These are phyloP conservation scores for Suricata suricatta DNA, from an alignment of 2,113 vertebrate genomes.

Conservation along the genomic window DNA sequence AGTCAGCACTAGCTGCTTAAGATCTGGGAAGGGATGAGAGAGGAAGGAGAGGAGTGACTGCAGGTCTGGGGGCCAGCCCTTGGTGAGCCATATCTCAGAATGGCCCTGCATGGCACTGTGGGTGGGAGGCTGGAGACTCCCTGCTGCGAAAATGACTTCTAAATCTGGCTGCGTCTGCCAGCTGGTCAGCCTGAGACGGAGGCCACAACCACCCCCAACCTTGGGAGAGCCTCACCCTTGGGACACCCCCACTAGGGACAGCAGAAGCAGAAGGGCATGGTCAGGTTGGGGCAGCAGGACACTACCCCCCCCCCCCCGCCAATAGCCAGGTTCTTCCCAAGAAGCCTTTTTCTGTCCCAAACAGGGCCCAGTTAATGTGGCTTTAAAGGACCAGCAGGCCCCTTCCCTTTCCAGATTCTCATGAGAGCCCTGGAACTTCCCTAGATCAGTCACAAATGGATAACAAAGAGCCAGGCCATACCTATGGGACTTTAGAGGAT, in stretches of 20 bases:
- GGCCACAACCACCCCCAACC: slow-evolving; percentile 31
- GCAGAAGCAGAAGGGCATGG: neutral
- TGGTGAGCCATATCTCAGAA: slow-evolving; percentile 63
- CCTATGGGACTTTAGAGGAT: neutral
- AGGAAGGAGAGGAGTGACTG: neutral
- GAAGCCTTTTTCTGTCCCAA: neutral
- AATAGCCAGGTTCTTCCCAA: neutral
- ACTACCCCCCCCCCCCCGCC: neutral
- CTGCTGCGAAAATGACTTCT: slow-evolving; percentile 83
- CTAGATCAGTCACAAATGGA: neutral
- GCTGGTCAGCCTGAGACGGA: slow-evolving; percentile 59
- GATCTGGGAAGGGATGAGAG: neutral
- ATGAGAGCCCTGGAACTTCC: neutral
- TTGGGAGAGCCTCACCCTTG: slow-evolving; percentile 3
- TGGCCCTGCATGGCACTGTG: slow-evolving; percentile 57
- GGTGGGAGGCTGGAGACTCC: slow-evolving; percentile 76
- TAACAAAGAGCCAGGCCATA: neutral
- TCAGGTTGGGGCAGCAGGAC: neutral
- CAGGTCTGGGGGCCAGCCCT: slow-evolving; percentile 15
- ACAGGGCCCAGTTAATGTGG: neutral
- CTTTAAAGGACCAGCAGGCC: neutral
- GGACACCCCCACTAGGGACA: too few relatives aligned
- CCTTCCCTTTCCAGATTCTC: neutral
- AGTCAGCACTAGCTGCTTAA: neutral
- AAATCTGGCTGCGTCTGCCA: slow-evolving; percentile 77